phyloP scores from a whole-genome alignment of 2,797 vertebrate genomes.

The Amniataba percoides region DNA sequence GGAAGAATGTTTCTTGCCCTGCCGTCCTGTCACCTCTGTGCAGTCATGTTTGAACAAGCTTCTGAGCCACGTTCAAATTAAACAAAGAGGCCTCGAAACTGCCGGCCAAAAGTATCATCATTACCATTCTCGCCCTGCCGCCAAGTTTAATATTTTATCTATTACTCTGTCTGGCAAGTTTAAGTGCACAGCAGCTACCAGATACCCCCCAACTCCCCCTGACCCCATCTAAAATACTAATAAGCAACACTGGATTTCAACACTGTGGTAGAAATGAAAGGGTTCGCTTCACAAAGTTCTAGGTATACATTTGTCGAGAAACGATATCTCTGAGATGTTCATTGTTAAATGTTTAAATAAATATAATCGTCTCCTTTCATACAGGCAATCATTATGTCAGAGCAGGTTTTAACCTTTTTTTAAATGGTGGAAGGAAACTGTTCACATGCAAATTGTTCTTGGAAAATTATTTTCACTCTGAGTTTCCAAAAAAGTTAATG shows the following conservation, averaged over 20 bases:
- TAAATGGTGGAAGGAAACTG: slow-evolving; percentile 41
- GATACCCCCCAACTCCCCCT: slow-evolving; percentile 58
- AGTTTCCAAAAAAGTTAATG: slow-evolving; percentile 32
- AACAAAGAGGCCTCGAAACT: slow-evolving; percentile 72
- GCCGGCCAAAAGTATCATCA: slow-evolving; percentile 77
- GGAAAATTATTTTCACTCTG: slow-evolving; percentile 42
- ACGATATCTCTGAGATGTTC: slow-evolving; percentile 44
- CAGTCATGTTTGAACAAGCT: slow-evolving; percentile 66
- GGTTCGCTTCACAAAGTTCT: slow-evolving; percentile 49
- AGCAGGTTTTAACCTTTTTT: slow-evolving; percentile 33
- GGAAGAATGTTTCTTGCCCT: slow-evolving; percentile 47
- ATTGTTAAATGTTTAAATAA: slow-evolving; percentile 62
- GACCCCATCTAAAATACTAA: slow-evolving; percentile 64
- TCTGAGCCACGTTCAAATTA: slow-evolving; percentile 74
- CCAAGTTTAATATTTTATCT: slow-evolving; percentile 80
- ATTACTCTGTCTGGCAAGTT: slow-evolving; percentile 75
- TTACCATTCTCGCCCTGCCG: slow-evolving; percentile 69
- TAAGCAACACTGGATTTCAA: slow-evolving; percentile 57
- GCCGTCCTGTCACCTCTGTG: slow-evolving; percentile 65
- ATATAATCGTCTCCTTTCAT: slow-evolving; percentile 49
- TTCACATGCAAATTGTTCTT: slow-evolving; percentile 46
- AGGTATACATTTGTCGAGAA: slow-evolving; percentile 32
- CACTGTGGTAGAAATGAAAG: slow-evolving; percentile 52
- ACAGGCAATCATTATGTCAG: slow-evolving; percentile 58
- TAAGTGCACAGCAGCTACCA: slow-evolving; percentile 71